Percentiles rank a stretch among this genome's conserved stretches.
phyloP scores from a whole-genome alignment of 1,140 invertebrate species.

The Macrobrachium nipponense region DNA sequence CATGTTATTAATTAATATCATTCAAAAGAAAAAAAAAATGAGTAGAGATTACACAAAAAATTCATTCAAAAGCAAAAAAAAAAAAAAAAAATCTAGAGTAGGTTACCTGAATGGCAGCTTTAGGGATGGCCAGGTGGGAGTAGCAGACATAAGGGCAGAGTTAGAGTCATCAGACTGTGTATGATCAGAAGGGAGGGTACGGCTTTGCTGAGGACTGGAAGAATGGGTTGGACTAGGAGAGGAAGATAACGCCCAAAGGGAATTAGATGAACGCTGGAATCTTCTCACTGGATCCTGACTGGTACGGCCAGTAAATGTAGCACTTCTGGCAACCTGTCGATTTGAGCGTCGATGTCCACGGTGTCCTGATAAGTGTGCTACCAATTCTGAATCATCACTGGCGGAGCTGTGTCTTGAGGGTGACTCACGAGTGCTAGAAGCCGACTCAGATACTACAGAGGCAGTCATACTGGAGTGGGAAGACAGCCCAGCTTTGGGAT shows the following conservation, averaged over 20 bases:
- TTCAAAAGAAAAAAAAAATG: too few relatives aligned
- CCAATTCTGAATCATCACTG: constrained; percentile 24
- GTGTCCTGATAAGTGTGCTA: background rate
- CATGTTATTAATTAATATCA: too few relatives aligned
- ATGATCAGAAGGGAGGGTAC: constrained; percentile 18
- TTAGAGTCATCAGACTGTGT: background rate
- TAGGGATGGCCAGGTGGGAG: constrained; percentile 36
- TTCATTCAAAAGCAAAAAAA: too few relatives aligned
- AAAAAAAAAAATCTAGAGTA: background rate
- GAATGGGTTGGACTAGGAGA: constrained; percentile 34
- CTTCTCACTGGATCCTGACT: constrained; percentile 3
- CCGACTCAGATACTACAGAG: constrained; percentile 8
- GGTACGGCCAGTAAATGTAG: constrained; percentile 38
- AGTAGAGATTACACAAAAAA: too few relatives aligned
- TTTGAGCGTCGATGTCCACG: background rate
- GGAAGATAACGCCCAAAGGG: constrained; percentile 26
- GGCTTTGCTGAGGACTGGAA: background rate
- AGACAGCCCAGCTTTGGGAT: background rate
- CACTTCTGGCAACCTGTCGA: constrained; percentile 37
- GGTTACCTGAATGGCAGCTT: constrained; percentile 47
- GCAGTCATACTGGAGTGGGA: background rate
- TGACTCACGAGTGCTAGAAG: background rate
- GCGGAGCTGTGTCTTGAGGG: constrained; percentile 7
- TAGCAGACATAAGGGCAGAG: constrained; percentile 24
- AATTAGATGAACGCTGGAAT: constrained; percentile 40